Conservation (phyloP, 2,888 invertebrate species). For the Cephus pygmeus region DNA sequence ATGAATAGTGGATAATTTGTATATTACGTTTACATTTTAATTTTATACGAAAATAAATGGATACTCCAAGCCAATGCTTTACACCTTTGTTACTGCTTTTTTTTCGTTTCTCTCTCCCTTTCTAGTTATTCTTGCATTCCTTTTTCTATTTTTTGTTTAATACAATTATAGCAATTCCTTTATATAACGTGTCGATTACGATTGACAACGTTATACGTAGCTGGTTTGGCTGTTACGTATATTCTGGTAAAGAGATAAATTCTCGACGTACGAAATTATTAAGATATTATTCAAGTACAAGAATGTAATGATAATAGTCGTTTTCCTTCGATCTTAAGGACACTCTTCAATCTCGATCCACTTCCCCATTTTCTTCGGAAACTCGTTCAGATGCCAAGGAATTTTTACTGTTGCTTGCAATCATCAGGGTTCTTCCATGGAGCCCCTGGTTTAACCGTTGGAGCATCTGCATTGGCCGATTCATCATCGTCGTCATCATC, state of each 20-base stretch:
- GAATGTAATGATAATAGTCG: background rate
- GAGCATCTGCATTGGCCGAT: slow-evolving; percentile 67
- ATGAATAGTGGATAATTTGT: slow-evolving; percentile 59
- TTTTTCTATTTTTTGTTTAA: background rate
- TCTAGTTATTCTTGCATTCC: background rate
- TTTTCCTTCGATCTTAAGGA: background rate
- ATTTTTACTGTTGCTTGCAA: slow-evolving; percentile 78
- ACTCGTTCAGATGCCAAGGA: background rate
- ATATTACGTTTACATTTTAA: slow-evolving; percentile 58
- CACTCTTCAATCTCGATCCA: background rate
- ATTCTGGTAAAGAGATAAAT: background rate
- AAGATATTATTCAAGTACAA: background rate
- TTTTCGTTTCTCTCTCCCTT: background rate
- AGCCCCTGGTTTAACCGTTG: slow-evolving; percentile 62
- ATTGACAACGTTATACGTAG: background rate
- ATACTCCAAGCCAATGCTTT: slow-evolving; percentile 11
- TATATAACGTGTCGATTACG: background rate
- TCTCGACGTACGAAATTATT: background rate
- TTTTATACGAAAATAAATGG: slow-evolving; percentile 56
- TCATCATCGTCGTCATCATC: slow-evolving; percentile 59
- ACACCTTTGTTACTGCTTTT: background rate
- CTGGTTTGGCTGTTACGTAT: background rate
- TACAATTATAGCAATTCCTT: background rate
- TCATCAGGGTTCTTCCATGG: slow-evolving; percentile 69
- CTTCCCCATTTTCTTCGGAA: background rate